Base-by-base conservation (phyloP, 2,888 invertebrate species). In the Camptogramma bilineatum region DNA sequence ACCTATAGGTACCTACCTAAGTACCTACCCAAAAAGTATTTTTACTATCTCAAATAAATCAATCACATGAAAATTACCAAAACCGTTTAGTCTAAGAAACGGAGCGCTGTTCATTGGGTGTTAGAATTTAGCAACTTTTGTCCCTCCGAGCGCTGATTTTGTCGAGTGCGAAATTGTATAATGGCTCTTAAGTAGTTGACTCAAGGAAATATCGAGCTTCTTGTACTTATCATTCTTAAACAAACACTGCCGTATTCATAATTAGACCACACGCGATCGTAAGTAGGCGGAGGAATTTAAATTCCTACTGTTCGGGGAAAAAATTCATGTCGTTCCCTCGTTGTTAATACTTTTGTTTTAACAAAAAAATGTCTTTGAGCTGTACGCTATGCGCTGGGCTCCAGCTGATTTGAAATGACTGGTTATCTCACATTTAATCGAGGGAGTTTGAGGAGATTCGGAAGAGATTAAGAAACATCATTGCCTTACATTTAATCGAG, bases 191-290 rank as follows among this genome's bases (percentile, higher is more conserved):
- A 28, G 7, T 28, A 28, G 7, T 28, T 28, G 13, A 13, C 4
- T 2, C 8, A 31, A 2, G 3, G 34, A 13, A 39, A 13, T 13
- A 2, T 39, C 13, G 44, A 16, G 17, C 4, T 39, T 10, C 39
- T 17, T 44, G 44, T 44, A 16, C 24, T 2, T 19, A n/a, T 31
- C 4, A 62, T 31, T 16, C 54, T 54, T 42, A 57, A 63, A 80
- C 77, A 76, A 78, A 76, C 77, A 80, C 80, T 82, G 79, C 80
- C 76, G 82, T 84, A 84, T 84, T 90, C 88, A 88, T 87, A 88
- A 90, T 90, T 85, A 91, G 92, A 91, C 91, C 92, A 91, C 92
- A 92, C 92, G 90, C 91, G 88, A 91, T 84, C 85, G 86, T 79
- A 88, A 86, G 80, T 81, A 86, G 85, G 77, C 79, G 76, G 81